Evolutionary conservation across 1,140 invertebrate genomes (phyloP), one percentile per base, ranked within the genome.

Genomic region (Drosophila subpulchrella): DNA sequence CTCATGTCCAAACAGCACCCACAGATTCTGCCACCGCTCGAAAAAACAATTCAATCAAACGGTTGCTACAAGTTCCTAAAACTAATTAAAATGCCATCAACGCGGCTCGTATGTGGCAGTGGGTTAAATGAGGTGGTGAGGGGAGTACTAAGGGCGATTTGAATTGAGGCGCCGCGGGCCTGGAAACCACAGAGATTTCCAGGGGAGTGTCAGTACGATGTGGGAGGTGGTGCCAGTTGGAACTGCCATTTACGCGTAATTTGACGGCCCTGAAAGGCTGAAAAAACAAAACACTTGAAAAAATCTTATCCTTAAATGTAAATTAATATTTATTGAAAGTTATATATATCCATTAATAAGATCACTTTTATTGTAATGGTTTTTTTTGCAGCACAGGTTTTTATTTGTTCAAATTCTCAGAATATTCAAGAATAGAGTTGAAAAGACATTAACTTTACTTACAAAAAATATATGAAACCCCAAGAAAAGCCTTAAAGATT

Each of bases 1-100:
- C 20, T 41, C 42, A n/a, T 27, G 30, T 50, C 34, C 59, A 36
- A 65, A 65, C 46, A 65, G 15, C 20, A 36, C 20, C 30, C 32
- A 36, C 47, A 36, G 60, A 51, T 44, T 65, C 38, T 10, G 15
- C 6, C 13, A n/a, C 4, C 42, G 0, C 42, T 20, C 34, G 38
- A 50, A 65, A 67, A 68, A 67, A 24, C 79, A 89, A 83, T 88
- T 88, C 83, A 88, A 88, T 88, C 84, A 88, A 88, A 80, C 81
- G 78, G 74, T 51, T 61, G 83, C 83, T 83, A 88, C 84, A 88
- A 88, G 83, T 88, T 88, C 75, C 84, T 88, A 80, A 88, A 88
- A 88, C 83, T 88, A 88, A 88, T 88, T 88, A 88, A 88, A 88
- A 88, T 89, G 83, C 83, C 83, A 88, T 88, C 83, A 88, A 79